A percentile compares a stretch with the other conserved stretches of the same genome.
These are phyloP conservation scores for Narcine bancroftii DNA, from an alignment of 2,113 vertebrate species.

Conservation along the genomic window DNA sequence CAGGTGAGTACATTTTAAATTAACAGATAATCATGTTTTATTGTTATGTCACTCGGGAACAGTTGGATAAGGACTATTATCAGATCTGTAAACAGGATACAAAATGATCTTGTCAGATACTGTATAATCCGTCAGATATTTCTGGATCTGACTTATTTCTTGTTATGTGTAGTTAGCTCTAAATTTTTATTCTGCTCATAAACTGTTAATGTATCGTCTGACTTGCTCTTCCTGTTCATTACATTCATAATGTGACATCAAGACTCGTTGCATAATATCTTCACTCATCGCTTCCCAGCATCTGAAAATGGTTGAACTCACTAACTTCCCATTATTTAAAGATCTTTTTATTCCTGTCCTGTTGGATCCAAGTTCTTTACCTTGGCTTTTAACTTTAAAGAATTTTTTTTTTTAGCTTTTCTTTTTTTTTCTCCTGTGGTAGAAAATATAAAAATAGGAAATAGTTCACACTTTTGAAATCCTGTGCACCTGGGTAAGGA, in stretches of 20 bases:
- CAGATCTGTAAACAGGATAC: neutral
- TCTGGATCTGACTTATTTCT: neutral
- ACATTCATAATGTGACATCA: neutral
- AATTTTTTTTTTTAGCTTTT: neutral
- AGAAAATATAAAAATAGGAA: no score
- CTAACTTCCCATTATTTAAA: neutral
- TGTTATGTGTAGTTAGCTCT: neutral
- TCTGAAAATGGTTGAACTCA: neutral
- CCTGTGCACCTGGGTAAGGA: neutral
- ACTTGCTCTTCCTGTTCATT: neutral
- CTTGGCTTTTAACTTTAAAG: neutral
- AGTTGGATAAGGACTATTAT: neutral
- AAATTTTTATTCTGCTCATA: neutral
- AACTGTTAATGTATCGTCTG: neutral
- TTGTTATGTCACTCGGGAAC: neutral
- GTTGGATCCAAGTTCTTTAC: neutral
- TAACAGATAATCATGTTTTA: neutral
- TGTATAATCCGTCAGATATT: neutral
- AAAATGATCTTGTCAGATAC: neutral
- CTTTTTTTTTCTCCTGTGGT: neutral
- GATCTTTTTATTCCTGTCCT: neutral
- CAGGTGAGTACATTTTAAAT: slow-evolving; percentile 51
- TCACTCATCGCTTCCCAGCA: neutral
- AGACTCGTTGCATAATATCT: neutral
- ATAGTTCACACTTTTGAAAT: neutral